These are phyloP conservation scores for Lepidocyrtinus sp. DNA, from an alignment of 2,888 invertebrate genomes.

Conservation along the genomic window DNA sequence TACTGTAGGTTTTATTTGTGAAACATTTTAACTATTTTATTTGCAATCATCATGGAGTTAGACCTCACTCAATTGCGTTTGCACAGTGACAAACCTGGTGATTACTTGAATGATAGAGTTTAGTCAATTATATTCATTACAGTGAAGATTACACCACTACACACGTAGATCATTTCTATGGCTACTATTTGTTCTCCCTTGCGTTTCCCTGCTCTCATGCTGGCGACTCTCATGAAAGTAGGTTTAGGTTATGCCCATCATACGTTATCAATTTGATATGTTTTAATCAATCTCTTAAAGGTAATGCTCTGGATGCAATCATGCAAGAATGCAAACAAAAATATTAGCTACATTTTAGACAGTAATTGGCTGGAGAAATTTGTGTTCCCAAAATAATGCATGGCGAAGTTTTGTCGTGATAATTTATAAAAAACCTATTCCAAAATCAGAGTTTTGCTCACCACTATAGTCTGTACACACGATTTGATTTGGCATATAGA, in stretches of 20 bases:
- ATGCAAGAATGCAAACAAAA: not conserved
- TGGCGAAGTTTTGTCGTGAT: too few relatives aligned
- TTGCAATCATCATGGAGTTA: slow-evolving; percentile 4
- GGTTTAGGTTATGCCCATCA: not conserved
- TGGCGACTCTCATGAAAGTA: slow-evolving; percentile 5
- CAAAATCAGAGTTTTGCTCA: too few relatives aligned
- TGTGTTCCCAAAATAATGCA: too few relatives aligned
- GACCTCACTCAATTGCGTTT: slow-evolving; percentile 3
- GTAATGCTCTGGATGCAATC: not conserved
- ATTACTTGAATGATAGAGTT: not conserved
- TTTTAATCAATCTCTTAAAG: not conserved
- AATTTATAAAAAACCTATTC: too few relatives aligned
- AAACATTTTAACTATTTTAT: not conserved
- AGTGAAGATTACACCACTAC: slow-evolving; percentile 2
- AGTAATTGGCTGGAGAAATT: not conserved
- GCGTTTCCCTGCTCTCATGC: too few relatives aligned
- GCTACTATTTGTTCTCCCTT: not conserved
- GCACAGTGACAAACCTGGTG: slow-evolving; percentile 13
- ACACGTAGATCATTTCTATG: not conserved
- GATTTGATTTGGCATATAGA: too few relatives aligned
- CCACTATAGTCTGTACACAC: too few relatives aligned
- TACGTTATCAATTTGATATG: not conserved
- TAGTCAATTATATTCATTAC: slow-evolving; percentile 14
- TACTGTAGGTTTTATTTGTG: not conserved
- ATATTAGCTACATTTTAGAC: not conserved